These are phyloP conservation scores for Andinoacara biseriatus DNA, from an alignment of 2,113 vertebrate genomes.

Conservation along the genomic window DNA sequence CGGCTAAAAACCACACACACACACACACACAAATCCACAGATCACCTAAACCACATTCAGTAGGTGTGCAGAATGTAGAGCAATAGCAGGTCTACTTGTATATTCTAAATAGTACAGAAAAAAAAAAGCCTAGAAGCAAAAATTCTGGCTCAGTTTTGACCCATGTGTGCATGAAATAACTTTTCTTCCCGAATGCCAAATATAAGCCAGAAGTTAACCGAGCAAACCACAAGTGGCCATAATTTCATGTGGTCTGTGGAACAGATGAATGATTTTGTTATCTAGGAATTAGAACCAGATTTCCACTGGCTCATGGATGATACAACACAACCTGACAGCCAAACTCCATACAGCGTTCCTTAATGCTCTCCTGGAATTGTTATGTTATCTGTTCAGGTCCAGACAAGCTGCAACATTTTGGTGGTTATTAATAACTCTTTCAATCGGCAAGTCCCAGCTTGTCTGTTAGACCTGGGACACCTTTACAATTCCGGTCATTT, in stretches of 20 bases:
- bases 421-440: background rate
- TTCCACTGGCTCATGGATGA: background rate
- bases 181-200: background rate
- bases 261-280: background rate
- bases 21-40: background rate
- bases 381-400: fast-evolving
- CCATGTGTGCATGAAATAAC: background rate
- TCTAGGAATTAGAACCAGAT: background rate
- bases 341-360: no score
- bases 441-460: fast-evolving
- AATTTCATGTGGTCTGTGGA: background rate
- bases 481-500: background rate
- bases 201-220: background rate
- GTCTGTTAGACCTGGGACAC: background rate
- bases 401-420: background rate
- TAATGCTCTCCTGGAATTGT: background rate
- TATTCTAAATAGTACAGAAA: fast-evolving
- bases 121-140: background rate
- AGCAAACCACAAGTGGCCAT: background rate
- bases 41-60: background rate
- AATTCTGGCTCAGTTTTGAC: fast-evolving
- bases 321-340: background rate
- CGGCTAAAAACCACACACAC: conserved; percentile 73
- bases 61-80: background rate
- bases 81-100: background rate